Evolutionary conservation across 2,888 invertebrate species (phyloP), one percentile per base, ranked within the genome.

Genomic region (Schrankia costaestrigalis): DNA sequence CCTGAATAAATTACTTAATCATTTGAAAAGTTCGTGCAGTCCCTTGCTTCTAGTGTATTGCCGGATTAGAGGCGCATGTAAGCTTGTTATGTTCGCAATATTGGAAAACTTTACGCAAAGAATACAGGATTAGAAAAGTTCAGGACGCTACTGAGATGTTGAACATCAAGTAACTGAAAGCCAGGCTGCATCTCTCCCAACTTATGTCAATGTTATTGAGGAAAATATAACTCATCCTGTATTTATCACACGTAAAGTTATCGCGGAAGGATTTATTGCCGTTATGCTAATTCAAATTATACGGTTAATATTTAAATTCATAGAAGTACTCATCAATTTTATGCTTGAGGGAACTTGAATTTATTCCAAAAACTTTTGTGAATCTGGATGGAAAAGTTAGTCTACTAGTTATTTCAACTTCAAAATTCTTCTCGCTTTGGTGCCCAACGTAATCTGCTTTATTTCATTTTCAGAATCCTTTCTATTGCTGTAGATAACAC

Each of bases 61-160:
- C 57, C 54, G 63, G 67, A 74, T 78, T 71, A 73, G 59, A 52
- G 54, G 59, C 50, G 57, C 62, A 68, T 72, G 68, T 74, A 68
- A 73, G 71, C 72, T 71, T 71, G 68, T 75, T 77, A 73, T 73
- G 75, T 73, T 67, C 60, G 58, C 69, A 56, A 73, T 78, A 80
- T 81, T 79, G 76, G 74, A 79, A 79, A 81, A 81, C 64, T 80
- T 80, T 10, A 67, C 58, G 42, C 60, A 50, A 74, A 75, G 75
- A 78, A 75, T 71, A 73, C 65, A 71, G 70, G 63, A 81, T 80
- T 73, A 79, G 70, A 76, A 79, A 80, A 80, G 73, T 80, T 80
- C 51, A 58, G 58, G 63, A 60, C 54, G 63, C 64, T 49, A 65
- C 46, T 51, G 63, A 49, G 60, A 62, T 53, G 65, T 56, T 46